Evolutionary conservation across 2,888 invertebrate genomes (phyloP), one percentile per base, ranked within the genome.

Genomic region (Drosophila neonasuta): DNA sequence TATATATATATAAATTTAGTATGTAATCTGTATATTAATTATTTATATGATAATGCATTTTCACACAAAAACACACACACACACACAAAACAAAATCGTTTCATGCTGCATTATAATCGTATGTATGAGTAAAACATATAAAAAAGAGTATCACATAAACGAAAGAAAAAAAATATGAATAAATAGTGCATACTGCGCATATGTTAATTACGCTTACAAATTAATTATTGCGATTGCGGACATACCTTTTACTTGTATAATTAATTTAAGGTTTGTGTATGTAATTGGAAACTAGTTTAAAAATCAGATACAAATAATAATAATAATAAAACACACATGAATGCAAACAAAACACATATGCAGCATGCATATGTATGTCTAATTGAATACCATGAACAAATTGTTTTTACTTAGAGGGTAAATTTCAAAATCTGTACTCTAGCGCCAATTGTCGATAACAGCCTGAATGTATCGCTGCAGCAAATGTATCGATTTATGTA

Each of bases 281-380:
- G 72, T 74, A 72, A 74, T 74, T 74, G 74, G 62, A 74, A 74
- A 69, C 59, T 74, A 75, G 72, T 72, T 72, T 74, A 75, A 72
- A 72, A 62, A 62, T 51, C 56, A 63, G 34, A 66, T 74, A 67
- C 49, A 64, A 69, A 75, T 75, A 74, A 34, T 34, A 36, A 32
- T 32, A 36, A 24, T 24, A 36, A 36, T 7, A 74, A 74, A 68
- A 50, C 32, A 72, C 62, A 42, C 34, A 55, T 63, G 59, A 75
- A 69, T 65, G 68, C 65, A 62, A 59, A 45, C 67, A 44, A 44
- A 20, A 44, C 20, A 3, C 39, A 41, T 41, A 44, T 44, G 17
- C 42, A 54, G 15, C 15, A 15, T 8, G 29, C 60, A 60, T 45
- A 46, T 58, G 58, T 44, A 57, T 55, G 39, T 24, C 41, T n/a